Evolutionary conservation across 37 sponge, comb jelly and placozoan species (phyloP), one percentile per base, ranked within the genome.

Genomic region (Haliclona indistincta): DNA sequence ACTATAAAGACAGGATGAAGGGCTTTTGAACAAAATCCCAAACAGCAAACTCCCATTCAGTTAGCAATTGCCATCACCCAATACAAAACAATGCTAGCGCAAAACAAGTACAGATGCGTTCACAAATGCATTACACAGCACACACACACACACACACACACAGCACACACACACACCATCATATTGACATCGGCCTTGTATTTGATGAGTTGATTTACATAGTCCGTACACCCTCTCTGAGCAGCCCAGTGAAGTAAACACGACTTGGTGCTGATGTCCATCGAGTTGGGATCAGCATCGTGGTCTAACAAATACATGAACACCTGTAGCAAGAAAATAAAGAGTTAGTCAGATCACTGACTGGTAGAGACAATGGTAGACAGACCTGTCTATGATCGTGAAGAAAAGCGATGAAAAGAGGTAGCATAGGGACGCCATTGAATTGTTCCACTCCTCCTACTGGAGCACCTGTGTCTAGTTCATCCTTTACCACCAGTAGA

Each of bases 381-480:
- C 52, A 8, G 38, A 91, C 87, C 64, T 86, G 87, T 49, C 40
- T 74, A 71, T 91, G 87, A 65, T 91, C 92, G 29, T 78, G 63
- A 36, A 73, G 56, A 53, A 86, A 91, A 22, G 87, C 83, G 28
- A 91, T 60, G 52, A 82, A 81, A 29, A 91, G 74, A 26, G 85
- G 81, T 10, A 75, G 74, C 55, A 79, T 33, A 4, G 85, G 85
- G 0, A 56, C 58, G 0, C 69, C 42, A 26, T 38, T 42, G 19
- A 37, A 52, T 33, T 61, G 56, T 54, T 84, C 82, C 28, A 77
- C 78, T 38, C 54, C 36, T 44, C 56, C 75, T 52, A 79, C 35
- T 25, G 45, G 75, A 38, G 73, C 67, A 15, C 79, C 68, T 2
- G 43, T 40, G 3, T 68, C 77, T 15, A 80, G 43, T 60, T 79